These are phyloP conservation scores for Boloria euphrosyne DNA, from an alignment of 2,888 invertebrate genomes.

Conservation along the genomic window DNA sequence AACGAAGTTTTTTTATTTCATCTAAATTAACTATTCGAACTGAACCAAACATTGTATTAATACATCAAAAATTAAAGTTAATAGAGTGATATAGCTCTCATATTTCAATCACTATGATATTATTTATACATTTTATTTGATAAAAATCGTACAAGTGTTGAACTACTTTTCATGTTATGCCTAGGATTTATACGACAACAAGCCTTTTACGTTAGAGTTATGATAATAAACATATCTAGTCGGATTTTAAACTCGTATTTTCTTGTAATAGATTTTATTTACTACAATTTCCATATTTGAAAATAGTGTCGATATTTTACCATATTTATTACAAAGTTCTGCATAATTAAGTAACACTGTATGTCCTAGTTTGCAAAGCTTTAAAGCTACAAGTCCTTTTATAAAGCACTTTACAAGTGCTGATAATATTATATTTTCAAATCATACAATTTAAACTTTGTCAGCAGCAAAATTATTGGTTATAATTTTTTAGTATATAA, in stretches of 20 bases:
- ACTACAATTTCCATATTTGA: constrained; percentile 26
- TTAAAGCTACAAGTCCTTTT: not conserved
- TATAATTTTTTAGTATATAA: no score
- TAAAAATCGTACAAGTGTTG: not conserved
- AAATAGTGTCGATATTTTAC: constrained; percentile 24
- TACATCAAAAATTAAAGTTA: no score
- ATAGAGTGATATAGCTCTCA: no score
- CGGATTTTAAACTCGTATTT: not conserved
- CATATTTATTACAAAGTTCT: constrained; percentile 26
- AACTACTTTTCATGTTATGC: not conserved
- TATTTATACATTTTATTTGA: no score
- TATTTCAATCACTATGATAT: no score
- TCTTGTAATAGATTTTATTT: constrained; percentile 7
- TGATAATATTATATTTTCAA: no score
- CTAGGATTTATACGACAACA: constrained; percentile 9
- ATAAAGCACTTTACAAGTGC: not conserved
- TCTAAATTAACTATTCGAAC: no score
- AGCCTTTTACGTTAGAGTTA: not conserved
- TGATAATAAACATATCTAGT: constrained; percentile 4
- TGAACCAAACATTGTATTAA: no score
- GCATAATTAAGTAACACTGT: constrained; percentile 30
- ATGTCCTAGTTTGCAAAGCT: constrained; percentile 20
- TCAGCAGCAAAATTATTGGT: no score
- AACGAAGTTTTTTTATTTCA: no score
- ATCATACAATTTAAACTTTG: no score